A percentile compares a stretch with the other conserved stretches of the same genome.
Conservation (phyloP, 2,797 vertebrate genomes). For the Arnoldichthys spilopterus region DNA sequence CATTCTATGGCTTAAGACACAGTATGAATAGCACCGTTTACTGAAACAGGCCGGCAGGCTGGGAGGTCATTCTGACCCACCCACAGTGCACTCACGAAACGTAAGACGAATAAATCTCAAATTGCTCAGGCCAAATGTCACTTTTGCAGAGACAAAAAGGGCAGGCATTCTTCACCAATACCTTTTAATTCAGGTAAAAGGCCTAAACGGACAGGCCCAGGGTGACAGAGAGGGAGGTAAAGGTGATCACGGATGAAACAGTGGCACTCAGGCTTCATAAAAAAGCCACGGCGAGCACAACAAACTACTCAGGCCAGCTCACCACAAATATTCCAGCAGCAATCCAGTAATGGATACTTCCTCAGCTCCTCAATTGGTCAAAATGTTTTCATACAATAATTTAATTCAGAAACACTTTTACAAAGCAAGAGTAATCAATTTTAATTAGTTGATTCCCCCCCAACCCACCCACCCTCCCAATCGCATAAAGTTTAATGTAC, state of each 20-base stretch:
- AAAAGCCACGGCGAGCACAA: slow-evolving; percentile 49
- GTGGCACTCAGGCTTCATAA: slow-evolving; percentile 72
- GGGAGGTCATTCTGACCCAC: neutral
- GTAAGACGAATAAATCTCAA: slow-evolving; percentile 1
- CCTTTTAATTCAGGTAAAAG: slow-evolving; percentile 81
- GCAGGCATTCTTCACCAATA: slow-evolving; percentile 63
- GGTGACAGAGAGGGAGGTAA: slow-evolving; percentile 70
- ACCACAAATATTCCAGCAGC: slow-evolving; percentile 83
- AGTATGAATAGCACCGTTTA: slow-evolving; percentile 29
- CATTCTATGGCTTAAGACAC: neutral
- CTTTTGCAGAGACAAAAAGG: slow-evolving; percentile 63
- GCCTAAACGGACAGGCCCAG: slow-evolving; percentile 65
- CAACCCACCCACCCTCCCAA: slow-evolving; percentile 76
- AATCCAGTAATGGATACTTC: slow-evolving; percentile 90
- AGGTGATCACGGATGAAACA: slow-evolving; percentile 79
- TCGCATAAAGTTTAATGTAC: slow-evolving; percentile 89
- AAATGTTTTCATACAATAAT: slow-evolving; percentile 91
- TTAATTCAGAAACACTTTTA: slow-evolving; percentile 91
- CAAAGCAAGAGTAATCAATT: slow-evolving; percentile 89
- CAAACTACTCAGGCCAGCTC: slow-evolving; percentile 72
- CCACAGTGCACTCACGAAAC: neutral
- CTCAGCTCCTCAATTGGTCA: slow-evolving; percentile 85
- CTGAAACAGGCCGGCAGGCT: slow-evolving; percentile 5
- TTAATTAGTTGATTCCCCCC: slow-evolving; percentile 88
- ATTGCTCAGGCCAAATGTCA: slow-evolving; percentile 14